These are phyloP conservation scores for Pseudochirops corinnae DNA, from an alignment of 2,797 vertebrate species.

Conservation along the genomic window DNA sequence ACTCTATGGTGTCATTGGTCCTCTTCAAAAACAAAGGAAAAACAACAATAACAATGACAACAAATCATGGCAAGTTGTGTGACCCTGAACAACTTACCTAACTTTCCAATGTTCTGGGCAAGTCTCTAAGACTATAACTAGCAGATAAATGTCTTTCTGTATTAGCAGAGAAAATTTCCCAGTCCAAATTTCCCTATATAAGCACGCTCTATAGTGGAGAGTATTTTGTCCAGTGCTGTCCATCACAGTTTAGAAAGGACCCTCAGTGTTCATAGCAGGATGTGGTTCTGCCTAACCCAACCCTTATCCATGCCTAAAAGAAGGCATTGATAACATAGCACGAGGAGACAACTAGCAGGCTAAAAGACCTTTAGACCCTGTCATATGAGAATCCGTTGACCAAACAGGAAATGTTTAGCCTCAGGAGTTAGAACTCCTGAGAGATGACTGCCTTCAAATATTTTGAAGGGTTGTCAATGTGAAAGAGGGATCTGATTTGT, in stretches of 20 bases:
- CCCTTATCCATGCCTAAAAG: not conserved
- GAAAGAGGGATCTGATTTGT: not conserved
- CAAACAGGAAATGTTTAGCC: not conserved
- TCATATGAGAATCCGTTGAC: not conserved
- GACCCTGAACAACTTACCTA: not conserved
- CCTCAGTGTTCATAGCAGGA: not conserved
- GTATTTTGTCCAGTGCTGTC: not conserved
- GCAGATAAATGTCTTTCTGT: not conserved
- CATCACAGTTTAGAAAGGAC: not conserved
- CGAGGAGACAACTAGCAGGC: not conserved
- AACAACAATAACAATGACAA: not conserved
- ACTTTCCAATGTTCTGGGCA: not conserved
- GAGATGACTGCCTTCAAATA: not conserved
- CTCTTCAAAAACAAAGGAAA: not conserved
- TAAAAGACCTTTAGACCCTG: not conserved
- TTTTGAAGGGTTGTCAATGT: not conserved
- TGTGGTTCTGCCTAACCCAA: not conserved
- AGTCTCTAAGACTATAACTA: not conserved
- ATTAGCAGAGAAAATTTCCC: not conserved
- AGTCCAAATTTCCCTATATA: not conserved
- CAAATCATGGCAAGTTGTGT: not conserved
- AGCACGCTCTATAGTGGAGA: not conserved
- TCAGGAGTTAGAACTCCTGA: not conserved
- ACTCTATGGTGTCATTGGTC: not conserved
- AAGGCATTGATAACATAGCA: not conserved